These are phyloP conservation scores for Centropus bengalensis DNA, from an alignment of 2,113 vertebrate genomes.

Conservation along the genomic window DNA sequence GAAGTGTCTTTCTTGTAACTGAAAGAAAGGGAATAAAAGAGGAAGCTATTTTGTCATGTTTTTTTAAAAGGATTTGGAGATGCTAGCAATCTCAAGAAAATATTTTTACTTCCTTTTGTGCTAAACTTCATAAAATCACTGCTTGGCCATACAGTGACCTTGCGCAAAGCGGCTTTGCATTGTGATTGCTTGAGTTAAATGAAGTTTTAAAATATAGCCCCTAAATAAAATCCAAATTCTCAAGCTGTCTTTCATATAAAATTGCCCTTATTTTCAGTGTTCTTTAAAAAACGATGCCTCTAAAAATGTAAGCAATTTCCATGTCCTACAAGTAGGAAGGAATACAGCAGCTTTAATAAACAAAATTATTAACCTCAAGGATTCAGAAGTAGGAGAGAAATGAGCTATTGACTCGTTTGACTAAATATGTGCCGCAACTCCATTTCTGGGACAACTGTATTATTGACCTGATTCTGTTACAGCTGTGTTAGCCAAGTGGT, in stretches of 20 bases:
- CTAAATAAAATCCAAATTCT: not conserved
- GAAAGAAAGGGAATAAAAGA: not conserved
- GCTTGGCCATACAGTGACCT: not conserved
- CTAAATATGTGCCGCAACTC: not conserved
- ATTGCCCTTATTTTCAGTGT: not conserved
- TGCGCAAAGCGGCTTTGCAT: not conserved
- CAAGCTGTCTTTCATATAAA: not conserved
- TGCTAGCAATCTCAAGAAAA: not conserved
- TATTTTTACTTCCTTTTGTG: not conserved
- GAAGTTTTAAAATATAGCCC: not conserved
- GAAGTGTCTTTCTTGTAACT: not conserved
- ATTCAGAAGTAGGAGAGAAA: not conserved
- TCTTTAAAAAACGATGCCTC: not conserved
- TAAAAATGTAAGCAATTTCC: not conserved
- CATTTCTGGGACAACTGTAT: not conserved
- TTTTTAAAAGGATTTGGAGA: constrained; percentile 15
- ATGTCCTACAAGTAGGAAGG: not conserved
- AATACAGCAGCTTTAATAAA: not conserved
- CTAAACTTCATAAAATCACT: not conserved
- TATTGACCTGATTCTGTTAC: not conserved
- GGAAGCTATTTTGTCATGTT: not conserved
- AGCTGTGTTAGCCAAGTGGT: not conserved
- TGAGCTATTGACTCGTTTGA: not conserved
- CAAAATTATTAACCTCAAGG: not conserved
- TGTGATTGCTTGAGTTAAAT: not conserved